A percentile compares a stretch with the other conserved stretches of the same genome.
These are phyloP conservation scores for Drosophila glabriapex DNA, from an alignment of 2,888 invertebrate genomes.

Conservation along the genomic window DNA sequence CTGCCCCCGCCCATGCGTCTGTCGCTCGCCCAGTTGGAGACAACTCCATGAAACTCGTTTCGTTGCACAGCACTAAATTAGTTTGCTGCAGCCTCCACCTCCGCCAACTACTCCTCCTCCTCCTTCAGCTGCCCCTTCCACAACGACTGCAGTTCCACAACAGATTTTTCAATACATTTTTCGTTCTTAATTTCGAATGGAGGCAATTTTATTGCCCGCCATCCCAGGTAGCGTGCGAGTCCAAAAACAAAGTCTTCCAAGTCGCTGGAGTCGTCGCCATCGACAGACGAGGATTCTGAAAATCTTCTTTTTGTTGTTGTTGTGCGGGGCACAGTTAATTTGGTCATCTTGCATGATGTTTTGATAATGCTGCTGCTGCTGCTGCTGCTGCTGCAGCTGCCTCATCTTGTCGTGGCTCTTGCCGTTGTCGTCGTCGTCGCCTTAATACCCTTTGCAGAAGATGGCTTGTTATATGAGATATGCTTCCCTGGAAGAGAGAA, in stretches of 20 bases:
- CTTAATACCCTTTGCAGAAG: slow-evolving; percentile 27
- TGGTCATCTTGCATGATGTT: slow-evolving; percentile 83
- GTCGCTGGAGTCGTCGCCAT: slow-evolving; percentile 47
- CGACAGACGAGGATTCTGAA: slow-evolving; percentile 28
- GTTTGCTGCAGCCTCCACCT: slow-evolving; percentile 52
- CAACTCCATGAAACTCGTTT: slow-evolving; percentile 69
- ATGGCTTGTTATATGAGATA: not conserved
- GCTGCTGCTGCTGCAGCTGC: slow-evolving; percentile 34
- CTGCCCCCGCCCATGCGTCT: not conserved
- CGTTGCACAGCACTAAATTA: slow-evolving; percentile 77
- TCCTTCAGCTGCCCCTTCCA: not conserved
- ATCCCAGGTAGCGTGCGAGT: slow-evolving; percentile 68
- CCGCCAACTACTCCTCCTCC: not conserved
- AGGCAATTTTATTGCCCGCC: slow-evolving; percentile 76
- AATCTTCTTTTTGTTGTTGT: slow-evolving; percentile 19
- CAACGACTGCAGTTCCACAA: slow-evolving; percentile 43
- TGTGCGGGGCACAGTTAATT: slow-evolving; percentile 69
- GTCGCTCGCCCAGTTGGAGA: slow-evolving; percentile 18
- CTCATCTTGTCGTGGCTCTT: slow-evolving; percentile 35
- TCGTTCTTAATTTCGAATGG: slow-evolving; percentile 80
- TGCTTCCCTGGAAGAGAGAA: too few relatives aligned
- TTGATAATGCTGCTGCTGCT: slow-evolving; percentile 75
- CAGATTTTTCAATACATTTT: slow-evolving; percentile 70
- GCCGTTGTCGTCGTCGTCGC: slow-evolving; percentile 27
- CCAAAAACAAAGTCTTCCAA: slow-evolving; percentile 27